Percentiles rank a stretch among this genome's conserved stretches.
Evolutionary conservation across 2,888 invertebrate genomes (phyloP).

Genomic region (Augiades crinisus): DNA sequence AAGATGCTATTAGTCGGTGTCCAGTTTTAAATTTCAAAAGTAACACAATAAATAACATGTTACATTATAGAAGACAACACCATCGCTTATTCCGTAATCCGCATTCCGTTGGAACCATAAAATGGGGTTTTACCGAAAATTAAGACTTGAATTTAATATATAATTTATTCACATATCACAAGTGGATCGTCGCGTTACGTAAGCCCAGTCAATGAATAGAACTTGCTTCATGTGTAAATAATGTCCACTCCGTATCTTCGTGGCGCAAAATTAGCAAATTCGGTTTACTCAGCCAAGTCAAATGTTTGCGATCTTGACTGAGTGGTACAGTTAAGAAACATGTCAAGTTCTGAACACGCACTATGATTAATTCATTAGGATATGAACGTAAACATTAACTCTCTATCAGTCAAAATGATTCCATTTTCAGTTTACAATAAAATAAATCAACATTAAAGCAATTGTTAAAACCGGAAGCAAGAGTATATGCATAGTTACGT

Average conservation of each 20-base stretch:
- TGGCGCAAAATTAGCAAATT: constrained; percentile 28
- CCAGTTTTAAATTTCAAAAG: too few relatives aligned
- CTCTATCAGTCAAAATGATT: too few relatives aligned
- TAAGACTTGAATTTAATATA: constrained; percentile 19
- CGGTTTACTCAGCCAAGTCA: constrained; percentile 8
- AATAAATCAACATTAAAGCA: background rate
- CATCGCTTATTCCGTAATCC: constrained; percentile 30
- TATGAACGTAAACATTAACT: background rate
- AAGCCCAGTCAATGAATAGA: constrained; percentile 30
- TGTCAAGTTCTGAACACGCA: background rate
- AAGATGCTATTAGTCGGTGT: too few relatives aligned
- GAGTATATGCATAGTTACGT: too few relatives aligned
- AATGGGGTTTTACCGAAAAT: constrained; percentile 35
- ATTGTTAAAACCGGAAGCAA: too few relatives aligned
- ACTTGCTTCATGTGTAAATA: constrained; percentile 28
- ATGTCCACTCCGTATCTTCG: background rate
- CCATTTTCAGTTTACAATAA: too few relatives aligned
- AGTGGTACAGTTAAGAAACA: constrained; percentile 21
- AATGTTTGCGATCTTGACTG: constrained; percentile 18
- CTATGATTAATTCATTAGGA: background rate
- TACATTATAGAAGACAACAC: background rate
- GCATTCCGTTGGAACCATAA: constrained; percentile 35
- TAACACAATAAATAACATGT: too few relatives aligned
- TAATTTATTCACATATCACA: constrained; percentile 32
- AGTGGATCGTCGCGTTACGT: constrained; percentile 29